Base-by-base conservation (phyloP, 2,113 vertebrate genomes). In the Vanacampus margaritifer region DNA sequence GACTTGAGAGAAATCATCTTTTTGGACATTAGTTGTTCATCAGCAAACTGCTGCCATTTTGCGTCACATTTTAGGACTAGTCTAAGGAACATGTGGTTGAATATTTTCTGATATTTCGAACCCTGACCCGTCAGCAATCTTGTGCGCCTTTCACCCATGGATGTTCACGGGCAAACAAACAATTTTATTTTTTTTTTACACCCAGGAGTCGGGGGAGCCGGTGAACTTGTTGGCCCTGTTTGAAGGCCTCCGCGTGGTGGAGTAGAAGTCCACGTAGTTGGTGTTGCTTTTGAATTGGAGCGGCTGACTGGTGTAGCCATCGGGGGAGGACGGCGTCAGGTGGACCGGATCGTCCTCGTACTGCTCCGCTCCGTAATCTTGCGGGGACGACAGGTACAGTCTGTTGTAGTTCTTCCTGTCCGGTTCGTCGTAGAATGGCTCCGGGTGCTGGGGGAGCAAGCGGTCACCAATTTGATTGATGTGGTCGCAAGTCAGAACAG, bases 221-320 rank as follows among this genome's bases (percentile, higher is more conserved):
- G 94, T 96, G 90, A 97, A 98, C 85, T 97, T 95, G 90, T 95
- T 95, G 67, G 95, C 93, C 90, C 95, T 90, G 71, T 95, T 95
- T 51, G 96, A 96, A 88, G 95, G 96, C 87, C 94, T 94, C 84
- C 94, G 93, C 63, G 95, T 94, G 83, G 95, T 95, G 88, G 97
- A 97, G 90, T 97, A 99, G 92, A 99, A 99, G 93, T 99, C 97
- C 90, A 99, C 96, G 0, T 99, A 99, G 91, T 99, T 98, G 82
- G 96, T 98, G 88, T 94, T 92, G 36, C 95, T 93, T 89, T 98
- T 98, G 81, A 98, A 94, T 82, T 89, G 93, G 23, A 95, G 88
- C 21, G 85, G 91, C 64, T 93, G 95, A 66, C 92, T 78, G 16
- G 92, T 81, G 76, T 95, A 95, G 89, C 95, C 95, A 41, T 94